Conservation (phyloP, 92 coral and sea anemone genomes). For the Phenganax marumi region DNA sequence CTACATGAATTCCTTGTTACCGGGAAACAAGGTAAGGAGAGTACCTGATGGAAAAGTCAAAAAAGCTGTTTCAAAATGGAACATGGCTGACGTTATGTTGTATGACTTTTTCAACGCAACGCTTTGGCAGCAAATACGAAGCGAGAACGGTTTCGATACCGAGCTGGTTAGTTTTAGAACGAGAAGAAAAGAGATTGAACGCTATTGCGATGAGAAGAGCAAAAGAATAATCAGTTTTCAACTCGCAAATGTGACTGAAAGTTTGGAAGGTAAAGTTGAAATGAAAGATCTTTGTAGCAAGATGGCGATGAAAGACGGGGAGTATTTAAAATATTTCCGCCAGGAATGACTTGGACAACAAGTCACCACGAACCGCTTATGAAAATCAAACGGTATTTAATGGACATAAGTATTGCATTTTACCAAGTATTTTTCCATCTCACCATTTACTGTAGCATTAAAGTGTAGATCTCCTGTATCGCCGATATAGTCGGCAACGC, state of each 20-base stretch:
- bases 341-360: slow-evolving; percentile 23
- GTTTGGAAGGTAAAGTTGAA: background rate
- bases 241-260: background rate
- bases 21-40: slow-evolving; percentile 28
- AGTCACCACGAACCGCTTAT: no score
- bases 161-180: slow-evolving; percentile 62
- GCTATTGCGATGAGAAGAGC: slow-evolving; percentile 50
- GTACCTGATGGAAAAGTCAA: slow-evolving; percentile 13
- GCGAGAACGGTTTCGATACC: slow-evolving; percentile 57
- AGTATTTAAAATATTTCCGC: slow-evolving; percentile 79
- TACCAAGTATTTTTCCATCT: no score
- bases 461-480: no score
- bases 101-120: slow-evolving; percentile 80
- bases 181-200: slow-evolving; percentile 67
- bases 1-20: slow-evolving; percentile 66
- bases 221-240: background rate
- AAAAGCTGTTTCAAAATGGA: slow-evolving; percentile 71
- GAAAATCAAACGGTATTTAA: no score
- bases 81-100: slow-evolving; percentile 74
- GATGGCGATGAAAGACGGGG: slow-evolving; percentile 61
- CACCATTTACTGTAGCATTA: no score
- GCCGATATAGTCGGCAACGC: no score
- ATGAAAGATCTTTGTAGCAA: slow-evolving; percentile 69
- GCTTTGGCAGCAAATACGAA: slow-evolving; percentile 69
- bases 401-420: no score